These are phyloP conservation scores for Plemyria rubiginata DNA, from an alignment of 2,888 invertebrate species.

Conservation along the genomic window DNA sequence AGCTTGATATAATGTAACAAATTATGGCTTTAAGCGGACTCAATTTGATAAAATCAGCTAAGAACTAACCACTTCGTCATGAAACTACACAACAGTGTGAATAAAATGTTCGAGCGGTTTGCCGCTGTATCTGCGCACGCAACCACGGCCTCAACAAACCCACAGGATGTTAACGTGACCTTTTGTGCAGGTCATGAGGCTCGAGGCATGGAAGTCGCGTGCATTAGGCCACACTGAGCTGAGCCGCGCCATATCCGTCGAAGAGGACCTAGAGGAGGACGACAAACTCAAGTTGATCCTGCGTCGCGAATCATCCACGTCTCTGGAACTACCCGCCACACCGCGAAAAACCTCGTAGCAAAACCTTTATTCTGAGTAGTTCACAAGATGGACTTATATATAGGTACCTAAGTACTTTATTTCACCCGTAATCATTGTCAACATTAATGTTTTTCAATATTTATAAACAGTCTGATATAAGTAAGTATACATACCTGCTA, in stretches of 20 bases:
- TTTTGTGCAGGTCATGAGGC: conserved; percentile 87
- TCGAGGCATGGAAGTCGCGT: conserved; percentile 87
- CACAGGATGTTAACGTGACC: neutral
- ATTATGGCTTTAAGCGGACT: too few relatives aligned
- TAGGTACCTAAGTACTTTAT: neutral
- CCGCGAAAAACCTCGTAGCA: conserved; percentile 61
- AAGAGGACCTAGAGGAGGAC: conserved; percentile 74
- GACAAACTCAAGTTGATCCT: conserved; percentile 70
- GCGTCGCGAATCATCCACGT: conserved; percentile 71
- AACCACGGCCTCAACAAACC: neutral
- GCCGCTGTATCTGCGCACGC: neutral
- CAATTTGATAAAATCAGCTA: too few relatives aligned
- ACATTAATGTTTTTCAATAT: too few relatives aligned
- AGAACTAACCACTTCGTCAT: too few relatives aligned
- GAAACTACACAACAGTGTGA: too few relatives aligned
- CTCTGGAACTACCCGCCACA: conserved; percentile 60
- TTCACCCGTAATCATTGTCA: neutral
- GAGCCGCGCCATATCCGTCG: conserved; percentile 67
- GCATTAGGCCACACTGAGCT: conserved; percentile 78
- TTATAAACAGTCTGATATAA: too few relatives aligned
- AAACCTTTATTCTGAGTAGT: conserved; percentile 9
- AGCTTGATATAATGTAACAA: too few relatives aligned
- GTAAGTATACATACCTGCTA: too few relatives aligned
- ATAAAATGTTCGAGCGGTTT: neutral
- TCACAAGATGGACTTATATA: neutral